Evolutionary conservation across 2,888 invertebrate species (phyloP).

Genomic region (Zygaena filipendulae): DNA sequence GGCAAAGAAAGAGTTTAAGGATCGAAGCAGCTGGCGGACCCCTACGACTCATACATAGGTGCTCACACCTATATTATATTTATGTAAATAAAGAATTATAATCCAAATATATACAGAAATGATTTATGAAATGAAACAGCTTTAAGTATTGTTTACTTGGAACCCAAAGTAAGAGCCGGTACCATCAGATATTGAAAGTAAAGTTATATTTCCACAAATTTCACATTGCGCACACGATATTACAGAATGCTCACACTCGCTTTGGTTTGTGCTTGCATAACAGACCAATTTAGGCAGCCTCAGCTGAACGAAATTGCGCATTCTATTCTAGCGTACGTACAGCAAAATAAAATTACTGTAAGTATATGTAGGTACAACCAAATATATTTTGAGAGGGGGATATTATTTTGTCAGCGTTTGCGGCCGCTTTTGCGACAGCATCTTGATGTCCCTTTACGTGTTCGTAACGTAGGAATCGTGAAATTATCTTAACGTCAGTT

Average conservation of each 20-base stretch:
- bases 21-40: too few relatives aligned
- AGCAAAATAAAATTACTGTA: slow-evolving; percentile 42
- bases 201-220: slow-evolving; percentile 25
- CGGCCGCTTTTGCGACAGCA: background rate
- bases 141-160: too few relatives aligned
- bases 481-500: slow-evolving; percentile 22
- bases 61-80: background rate
- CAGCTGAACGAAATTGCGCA: slow-evolving; percentile 44
- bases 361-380: background rate
- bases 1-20: too few relatives aligned
- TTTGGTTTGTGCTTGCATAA: slow-evolving; percentile 41
- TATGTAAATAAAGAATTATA: background rate
- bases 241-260: slow-evolving; percentile 28
- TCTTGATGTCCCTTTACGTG: slow-evolving; percentile 25
- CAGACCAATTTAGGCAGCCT: slow-evolving; percentile 39
- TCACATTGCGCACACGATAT: slow-evolving; percentile 20
- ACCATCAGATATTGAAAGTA: too few relatives aligned
- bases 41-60: too few relatives aligned
- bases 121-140: too few relatives aligned
- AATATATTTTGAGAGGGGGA: slow-evolving; percentile 1
- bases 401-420: slow-evolving; percentile 1
- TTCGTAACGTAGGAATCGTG: slow-evolving; percentile 25
- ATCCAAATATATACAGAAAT: background rate
- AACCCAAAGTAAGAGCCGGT: too few relatives aligned
- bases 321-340: slow-evolving; percentile 37